Evolutionary conservation across 37 sponge, comb jelly and placozoan species (phyloP).

Genomic region (Cladorhizidae sp.): DNA sequence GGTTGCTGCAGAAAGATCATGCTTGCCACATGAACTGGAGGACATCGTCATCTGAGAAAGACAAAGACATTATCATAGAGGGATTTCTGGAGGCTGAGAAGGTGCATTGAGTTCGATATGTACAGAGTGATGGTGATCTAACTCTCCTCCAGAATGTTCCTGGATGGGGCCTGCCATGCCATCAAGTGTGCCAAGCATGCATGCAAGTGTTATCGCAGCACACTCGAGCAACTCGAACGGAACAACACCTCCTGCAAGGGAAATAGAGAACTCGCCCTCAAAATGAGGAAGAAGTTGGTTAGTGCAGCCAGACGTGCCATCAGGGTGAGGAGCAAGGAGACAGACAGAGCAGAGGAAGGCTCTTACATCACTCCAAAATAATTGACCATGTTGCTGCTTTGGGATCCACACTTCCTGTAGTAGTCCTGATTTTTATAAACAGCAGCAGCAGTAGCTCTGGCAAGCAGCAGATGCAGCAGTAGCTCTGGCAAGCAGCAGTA

Average conservation of each 20-base stretch:
- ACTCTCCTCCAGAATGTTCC: slow-evolving; percentile 28
- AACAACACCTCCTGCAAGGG: slow-evolving; percentile 49
- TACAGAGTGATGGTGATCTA: slow-evolving; percentile 31
- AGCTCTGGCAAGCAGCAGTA: too few relatives aligned
- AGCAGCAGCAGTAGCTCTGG: too few relatives aligned
- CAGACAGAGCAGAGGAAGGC: neutral
- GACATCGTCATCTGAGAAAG: slow-evolving; percentile 30
- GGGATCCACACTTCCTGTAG: too few relatives aligned
- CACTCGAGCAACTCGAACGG: slow-evolving; percentile 24
- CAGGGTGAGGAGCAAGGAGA: slow-evolving; percentile 29
- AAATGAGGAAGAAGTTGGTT: slow-evolving; percentile 17
- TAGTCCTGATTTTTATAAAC: too few relatives aligned
- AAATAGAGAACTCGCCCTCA: slow-evolving; percentile 29
- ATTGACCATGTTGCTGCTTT: too few relatives aligned
- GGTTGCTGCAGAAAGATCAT: neutral
- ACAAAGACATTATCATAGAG: slow-evolving; percentile 50
- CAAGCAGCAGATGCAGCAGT: too few relatives aligned
- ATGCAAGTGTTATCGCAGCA: slow-evolving; percentile 35
- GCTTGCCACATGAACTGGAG: slow-evolving; percentile 17
- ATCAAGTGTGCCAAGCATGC: slow-evolving; percentile 63
- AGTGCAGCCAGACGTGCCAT: slow-evolving; percentile 53
- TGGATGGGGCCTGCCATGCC: slow-evolving; percentile 37
- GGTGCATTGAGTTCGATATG: slow-evolving; percentile 44
- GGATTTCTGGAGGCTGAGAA: slow-evolving; percentile 42
- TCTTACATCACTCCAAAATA: too few relatives aligned